Base-by-base conservation (phyloP, 2,888 invertebrate genomes). In the Phragmatobia fuliginosa region DNA sequence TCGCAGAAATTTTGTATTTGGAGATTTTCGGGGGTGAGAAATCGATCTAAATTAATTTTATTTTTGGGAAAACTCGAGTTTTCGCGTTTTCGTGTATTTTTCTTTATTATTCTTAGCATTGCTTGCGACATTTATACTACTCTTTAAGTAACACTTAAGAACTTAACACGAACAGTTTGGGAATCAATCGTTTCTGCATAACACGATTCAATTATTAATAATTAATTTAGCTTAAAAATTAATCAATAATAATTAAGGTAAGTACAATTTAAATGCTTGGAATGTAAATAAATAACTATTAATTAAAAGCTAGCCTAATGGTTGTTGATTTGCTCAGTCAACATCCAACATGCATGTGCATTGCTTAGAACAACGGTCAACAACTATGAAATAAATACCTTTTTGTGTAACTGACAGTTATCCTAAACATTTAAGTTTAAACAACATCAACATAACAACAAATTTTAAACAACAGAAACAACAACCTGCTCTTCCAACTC, bases 401-500 rank as follows among this genome's bases (percentile, higher is more conserved):
- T 18, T 41, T 18, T 41, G 18, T 18, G 6, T 38, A 14, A 38
- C 6, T 4, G 36, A 62, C 67, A 66, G 62, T 65, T 56, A 21
- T 66, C 66, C 59, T 68, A 36, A 41, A 36, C 18, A 32, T 11
- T 45, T 49, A 18, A 61, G 38, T 62, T 62, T 45, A 58, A 62
- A 64, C 56, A 56, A 70, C 61, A 70, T 76, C 75, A 78, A 76
- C 71, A 75, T 67, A 76, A 82, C 76, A 77, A 74, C 66, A 78
- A 73, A 71, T 69, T 67, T 79, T 80, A 85, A 70, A 83, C 72
- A 74, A 84, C 71, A 78, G 80, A 79, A 75, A 85, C 77, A 85
- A 85, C 75, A 82, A 87, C 87, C 87, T 87, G 84, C 38, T 84
- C 80, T 73, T 73, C 73, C 14, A 78, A 65, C 25, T 77, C 71